Conservation (phyloP, 1,140 invertebrate species). For the Sitophilus oryzae region DNA sequence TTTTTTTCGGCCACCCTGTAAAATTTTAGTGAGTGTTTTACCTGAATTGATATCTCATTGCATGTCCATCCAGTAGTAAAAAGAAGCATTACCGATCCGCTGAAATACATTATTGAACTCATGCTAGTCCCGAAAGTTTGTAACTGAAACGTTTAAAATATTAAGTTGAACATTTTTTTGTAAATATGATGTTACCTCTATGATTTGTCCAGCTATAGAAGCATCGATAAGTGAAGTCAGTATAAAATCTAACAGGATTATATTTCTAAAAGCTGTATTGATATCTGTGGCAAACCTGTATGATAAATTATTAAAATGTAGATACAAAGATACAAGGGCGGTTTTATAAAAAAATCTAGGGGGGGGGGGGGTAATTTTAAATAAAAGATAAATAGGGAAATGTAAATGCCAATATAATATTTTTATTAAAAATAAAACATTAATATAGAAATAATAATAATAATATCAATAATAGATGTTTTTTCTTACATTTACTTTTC, state of each 20-base stretch:
- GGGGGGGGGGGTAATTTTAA: too few relatives aligned
- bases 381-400: too few relatives aligned
- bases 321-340: neutral
- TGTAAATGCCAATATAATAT: too few relatives aligned
- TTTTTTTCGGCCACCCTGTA: too few relatives aligned
- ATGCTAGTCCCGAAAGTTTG: neutral
- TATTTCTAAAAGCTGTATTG: neutral
- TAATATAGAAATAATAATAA: too few relatives aligned
- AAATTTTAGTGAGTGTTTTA: neutral
- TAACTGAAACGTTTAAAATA: neutral
- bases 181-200: neutral
- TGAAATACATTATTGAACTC: neutral
- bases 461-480: too few relatives aligned
- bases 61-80: neutral
- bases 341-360: too few relatives aligned
- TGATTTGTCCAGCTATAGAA: neutral
- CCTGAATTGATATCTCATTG: neutral
- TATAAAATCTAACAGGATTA: neutral
- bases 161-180: neutral
- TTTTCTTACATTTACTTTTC: too few relatives aligned
- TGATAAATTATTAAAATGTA: neutral
- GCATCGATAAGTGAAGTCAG: neutral
- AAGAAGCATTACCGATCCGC: neutral
- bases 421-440: too few relatives aligned
- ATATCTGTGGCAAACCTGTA: neutral